phyloP scores from a whole-genome alignment of 1,140 invertebrate genomes.

The Cotesia vestalis region DNA sequence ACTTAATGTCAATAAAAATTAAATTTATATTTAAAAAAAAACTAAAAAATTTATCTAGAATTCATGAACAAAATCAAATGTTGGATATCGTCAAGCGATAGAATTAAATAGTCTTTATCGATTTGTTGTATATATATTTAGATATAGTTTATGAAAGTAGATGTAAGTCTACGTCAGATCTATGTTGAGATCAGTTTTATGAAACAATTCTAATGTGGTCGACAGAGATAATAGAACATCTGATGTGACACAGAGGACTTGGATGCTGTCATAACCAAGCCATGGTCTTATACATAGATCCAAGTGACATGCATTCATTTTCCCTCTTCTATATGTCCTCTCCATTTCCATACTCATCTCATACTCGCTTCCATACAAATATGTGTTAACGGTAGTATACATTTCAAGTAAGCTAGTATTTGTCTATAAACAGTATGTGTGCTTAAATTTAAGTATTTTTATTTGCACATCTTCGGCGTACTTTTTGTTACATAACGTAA shows the following conservation, averaged over 20 bases:
- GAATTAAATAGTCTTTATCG: background rate
- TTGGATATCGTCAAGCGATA: no score
- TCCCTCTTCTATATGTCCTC: background rate
- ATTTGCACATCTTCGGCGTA: no score
- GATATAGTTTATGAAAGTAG: background rate
- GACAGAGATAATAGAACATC: conserved; percentile 32
- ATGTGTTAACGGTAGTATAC: background rate
- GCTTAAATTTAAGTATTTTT: no score
- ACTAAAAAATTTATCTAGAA: background rate
- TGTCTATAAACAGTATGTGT: no score
- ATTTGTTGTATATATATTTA: conserved; percentile 3
- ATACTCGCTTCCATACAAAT: background rate
- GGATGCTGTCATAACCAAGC: conserved; percentile 13
- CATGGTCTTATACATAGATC: conserved; percentile 9
- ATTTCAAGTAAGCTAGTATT: background rate
- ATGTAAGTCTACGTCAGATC: conserved; percentile 6
- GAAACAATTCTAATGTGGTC: conserved; percentile 24
- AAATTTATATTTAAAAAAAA: background rate
- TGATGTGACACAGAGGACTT: conserved; percentile 29
- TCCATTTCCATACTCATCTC: background rate
- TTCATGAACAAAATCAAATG: background rate
- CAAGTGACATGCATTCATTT: conserved; percentile 20
- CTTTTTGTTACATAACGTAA: no score
- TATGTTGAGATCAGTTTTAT: conserved; percentile 13
- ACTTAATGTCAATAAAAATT: conserved; percentile 3